phyloP scores from a whole-genome alignment of 2,888 invertebrate genomes.

The Tenthredo livida region DNA sequence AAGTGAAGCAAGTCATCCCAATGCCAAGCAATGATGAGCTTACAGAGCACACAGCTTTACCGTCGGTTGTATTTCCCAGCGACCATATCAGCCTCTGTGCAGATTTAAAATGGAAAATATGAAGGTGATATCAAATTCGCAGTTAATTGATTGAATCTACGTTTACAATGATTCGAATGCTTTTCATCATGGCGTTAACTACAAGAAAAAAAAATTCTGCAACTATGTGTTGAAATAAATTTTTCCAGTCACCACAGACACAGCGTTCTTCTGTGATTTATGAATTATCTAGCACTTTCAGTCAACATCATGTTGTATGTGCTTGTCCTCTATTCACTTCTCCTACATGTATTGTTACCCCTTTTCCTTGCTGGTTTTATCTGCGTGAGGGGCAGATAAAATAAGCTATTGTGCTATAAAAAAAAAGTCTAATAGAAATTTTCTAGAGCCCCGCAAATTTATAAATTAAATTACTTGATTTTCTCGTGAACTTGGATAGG shows the following conservation, averaged over 20 bases:
- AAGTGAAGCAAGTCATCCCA: conserved; percentile 87
- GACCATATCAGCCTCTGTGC: conserved; percentile 95
- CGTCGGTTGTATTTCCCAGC: conserved; percentile 94
- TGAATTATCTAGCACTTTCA: not conserved
- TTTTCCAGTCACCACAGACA: not conserved
- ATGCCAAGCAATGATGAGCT: conserved; percentile 90
- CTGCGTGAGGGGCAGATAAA: too few relatives aligned
- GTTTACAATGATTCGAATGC: not conserved
- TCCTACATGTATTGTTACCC: not conserved
- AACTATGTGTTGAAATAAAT: not conserved
- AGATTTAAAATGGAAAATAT: conserved; percentile 83
- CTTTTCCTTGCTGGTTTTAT: too few relatives aligned
- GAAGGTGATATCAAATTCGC: not conserved
- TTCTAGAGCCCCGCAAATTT: too few relatives aligned
- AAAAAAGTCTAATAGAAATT: too few relatives aligned
- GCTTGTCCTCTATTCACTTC: not conserved
- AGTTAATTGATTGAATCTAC: not conserved
- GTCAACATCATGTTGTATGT: not conserved
- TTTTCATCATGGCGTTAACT: not conserved
- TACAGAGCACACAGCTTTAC: conserved; percentile 87
- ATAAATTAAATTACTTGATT: too few relatives aligned
- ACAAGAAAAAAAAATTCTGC: not conserved
- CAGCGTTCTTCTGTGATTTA: not conserved
- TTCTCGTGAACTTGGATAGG: too few relatives aligned
- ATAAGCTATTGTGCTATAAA: too few relatives aligned